Evolutionary conservation across 2,113 vertebrate genomes (phyloP), one percentile per base, ranked within the genome.

Genomic region (Mirza zaza): DNA sequence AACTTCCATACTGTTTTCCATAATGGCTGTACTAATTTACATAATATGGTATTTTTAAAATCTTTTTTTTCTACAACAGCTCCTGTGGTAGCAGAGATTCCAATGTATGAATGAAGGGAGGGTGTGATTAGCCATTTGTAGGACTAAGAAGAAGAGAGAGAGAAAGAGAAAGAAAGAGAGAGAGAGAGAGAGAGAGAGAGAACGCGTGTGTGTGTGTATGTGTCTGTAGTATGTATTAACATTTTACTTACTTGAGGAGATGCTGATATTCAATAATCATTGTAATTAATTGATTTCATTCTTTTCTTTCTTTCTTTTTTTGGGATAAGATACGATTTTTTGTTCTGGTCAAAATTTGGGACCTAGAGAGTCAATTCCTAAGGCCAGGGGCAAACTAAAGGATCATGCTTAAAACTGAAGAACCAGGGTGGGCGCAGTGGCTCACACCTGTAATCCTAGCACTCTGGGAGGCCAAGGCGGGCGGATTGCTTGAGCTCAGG

Each of bases 311-410:
- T 29, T 27, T 8, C 39, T 67, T 65, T 27, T 76, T 65, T 36
- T 20, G 36, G 9, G 61, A 50, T 65, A 82, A 45, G 65, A 67
- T 79, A 61, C 87, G 25, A 57, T 75, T 70, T 5, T n/a, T 42
- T 87, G 17, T 88, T 68, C 32, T 68, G 34, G 6, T 39, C 42
- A 97, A 77, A 92, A 82, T 89, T 32, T 93, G 42, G 50, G 73
- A 84, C 8, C 29, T 73, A 77, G 18, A 85, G 39, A 97, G 34
- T 84, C 45, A 75, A 80, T 88, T 91, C 52, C 65, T 90, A 63
- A 87, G 18, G 21, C 91, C 50, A 88, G n/a, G 8, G 25, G 3
- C 29, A 91, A 91, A 93, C 39, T 2, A 71, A 85, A 55, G 42
- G 52, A 86, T n/a, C 15, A 63, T 17, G 25, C 48, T 95, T 87